Evolutionary conservation across 2,888 invertebrate species (phyloP).

Genomic region (Tortricodes alternella): DNA sequence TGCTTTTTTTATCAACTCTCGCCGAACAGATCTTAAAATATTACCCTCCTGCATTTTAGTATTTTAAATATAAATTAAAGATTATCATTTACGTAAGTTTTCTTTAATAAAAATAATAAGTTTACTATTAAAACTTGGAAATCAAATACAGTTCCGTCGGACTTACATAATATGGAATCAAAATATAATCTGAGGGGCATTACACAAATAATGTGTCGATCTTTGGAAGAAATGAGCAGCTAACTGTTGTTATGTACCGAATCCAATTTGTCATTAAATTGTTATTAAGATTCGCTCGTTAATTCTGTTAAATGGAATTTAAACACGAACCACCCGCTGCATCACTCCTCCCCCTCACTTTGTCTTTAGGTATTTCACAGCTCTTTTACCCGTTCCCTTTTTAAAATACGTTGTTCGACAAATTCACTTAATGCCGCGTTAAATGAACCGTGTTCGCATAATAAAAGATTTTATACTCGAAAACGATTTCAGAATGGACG

Average conservation of each 20-base stretch:
- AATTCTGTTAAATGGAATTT: conserved; percentile 50
- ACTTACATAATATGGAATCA: not conserved
- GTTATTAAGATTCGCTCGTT: conserved; percentile 10
- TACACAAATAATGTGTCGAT: not conserved
- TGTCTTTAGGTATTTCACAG: conserved; percentile 56
- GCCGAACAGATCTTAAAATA: too few relatives aligned
- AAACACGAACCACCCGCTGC: conserved; percentile 48
- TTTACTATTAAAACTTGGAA: too few relatives aligned
- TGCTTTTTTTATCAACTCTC: too few relatives aligned
- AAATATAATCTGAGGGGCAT: not conserved
- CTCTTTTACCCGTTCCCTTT: conserved; percentile 72
- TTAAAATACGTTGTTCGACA: conserved; percentile 79
- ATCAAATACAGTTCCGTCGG: not conserved
- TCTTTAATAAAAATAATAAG: too few relatives aligned
- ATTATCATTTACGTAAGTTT: too few relatives aligned
- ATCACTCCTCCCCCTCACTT: conserved; percentile 47
- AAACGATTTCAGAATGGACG: conserved; percentile 74
- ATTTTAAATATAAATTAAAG: too few relatives aligned
- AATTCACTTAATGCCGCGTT: conserved; percentile 80
- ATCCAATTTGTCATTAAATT: conserved; percentile 25
- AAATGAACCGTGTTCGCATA: conserved; percentile 80
- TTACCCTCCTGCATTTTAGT: too few relatives aligned
- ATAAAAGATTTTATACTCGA: conserved; percentile 80
- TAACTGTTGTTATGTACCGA: conserved; percentile 7
- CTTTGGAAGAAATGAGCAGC: not conserved